Percentiles rank a stretch among this genome's conserved stretches.
phyloP scores from a whole-genome alignment of 2,113 vertebrate species.

The Xiphophorus couchianus region DNA sequence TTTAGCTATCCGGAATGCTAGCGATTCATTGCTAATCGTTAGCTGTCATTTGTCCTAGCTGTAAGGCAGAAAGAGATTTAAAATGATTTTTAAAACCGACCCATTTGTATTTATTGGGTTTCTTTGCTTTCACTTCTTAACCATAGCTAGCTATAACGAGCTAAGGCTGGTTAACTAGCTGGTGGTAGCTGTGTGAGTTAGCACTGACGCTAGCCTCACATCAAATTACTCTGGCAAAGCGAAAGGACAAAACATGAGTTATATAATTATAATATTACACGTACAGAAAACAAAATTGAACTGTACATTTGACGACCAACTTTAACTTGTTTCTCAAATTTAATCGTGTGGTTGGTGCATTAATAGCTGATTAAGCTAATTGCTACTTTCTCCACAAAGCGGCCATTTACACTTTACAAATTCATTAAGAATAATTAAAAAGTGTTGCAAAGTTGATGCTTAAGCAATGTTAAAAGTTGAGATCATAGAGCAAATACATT shows the following conservation, averaged over 20 bases:
- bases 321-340: not conserved
- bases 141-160: not conserved
- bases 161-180: conserved; percentile 27
- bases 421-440: not conserved
- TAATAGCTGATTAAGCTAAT: not conserved
- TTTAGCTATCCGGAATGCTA: conserved; percentile 28
- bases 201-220: conserved; percentile 32
- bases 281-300: no score
- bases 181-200: conserved; percentile 52
- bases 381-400: not conserved
- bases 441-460: not conserved
- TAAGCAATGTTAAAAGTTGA: not conserved
- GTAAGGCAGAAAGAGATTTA: not conserved
- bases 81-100: not conserved
- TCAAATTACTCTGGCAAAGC: not conserved
- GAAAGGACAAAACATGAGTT: not conserved
- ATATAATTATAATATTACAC: no score
- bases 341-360: not conserved
- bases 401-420: not conserved
- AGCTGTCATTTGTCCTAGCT: conserved; percentile 10
- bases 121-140: not conserved
- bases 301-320: not conserved
- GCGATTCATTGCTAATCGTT: conserved; percentile 26
- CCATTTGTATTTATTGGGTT: not conserved
- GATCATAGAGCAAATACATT: not conserved